Evolutionary conservation across 2,797 vertebrate genomes (phyloP).

Genomic region (Enteromius viviparus): DNA sequence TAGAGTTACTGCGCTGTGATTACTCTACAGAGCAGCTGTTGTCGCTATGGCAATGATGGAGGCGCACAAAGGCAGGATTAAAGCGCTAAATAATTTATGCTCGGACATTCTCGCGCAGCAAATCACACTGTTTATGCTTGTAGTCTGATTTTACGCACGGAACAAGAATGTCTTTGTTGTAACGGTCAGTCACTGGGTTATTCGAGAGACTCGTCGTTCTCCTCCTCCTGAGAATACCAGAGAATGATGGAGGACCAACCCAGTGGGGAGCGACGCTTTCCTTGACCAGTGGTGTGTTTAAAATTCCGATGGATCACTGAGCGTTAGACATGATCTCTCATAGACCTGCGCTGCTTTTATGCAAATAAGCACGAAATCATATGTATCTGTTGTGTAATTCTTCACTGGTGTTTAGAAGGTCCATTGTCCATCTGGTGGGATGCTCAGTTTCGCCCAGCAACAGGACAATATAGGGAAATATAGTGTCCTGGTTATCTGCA

Average conservation of each 20-base stretch:
- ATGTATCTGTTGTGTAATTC: not conserved
- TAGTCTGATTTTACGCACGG: constrained; percentile 25
- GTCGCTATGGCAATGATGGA: constrained; percentile 66
- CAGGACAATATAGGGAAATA: constrained; percentile 12
- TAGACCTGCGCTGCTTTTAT: not conserved
- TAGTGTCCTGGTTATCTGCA: not conserved
- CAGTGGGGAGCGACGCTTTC: not conserved
- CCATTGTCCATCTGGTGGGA: constrained; percentile 42
- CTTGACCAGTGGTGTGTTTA: not conserved
- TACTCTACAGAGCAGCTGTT: constrained; percentile 65
- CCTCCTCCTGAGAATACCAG: not conserved
- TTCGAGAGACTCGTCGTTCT: not conserved
- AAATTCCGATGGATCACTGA: constrained; percentile 51
- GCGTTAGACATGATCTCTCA: constrained; percentile 15
- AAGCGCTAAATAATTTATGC: constrained; percentile 73
- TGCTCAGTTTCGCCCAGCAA: constrained; percentile 57
- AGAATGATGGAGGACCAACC: constrained; percentile 23
- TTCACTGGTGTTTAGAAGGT: not conserved
- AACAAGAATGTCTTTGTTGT: constrained; percentile 12
- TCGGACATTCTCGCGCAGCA: constrained; percentile 72
- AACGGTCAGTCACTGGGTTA: not conserved
- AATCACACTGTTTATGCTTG: not conserved
- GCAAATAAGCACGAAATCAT: not conserved
- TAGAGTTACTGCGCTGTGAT: constrained; percentile 65
- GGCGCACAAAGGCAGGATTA: constrained; percentile 76